These are phyloP conservation scores for Danio aesculapii DNA, from an alignment of 2,797 vertebrate species.

Conservation along the genomic window DNA sequence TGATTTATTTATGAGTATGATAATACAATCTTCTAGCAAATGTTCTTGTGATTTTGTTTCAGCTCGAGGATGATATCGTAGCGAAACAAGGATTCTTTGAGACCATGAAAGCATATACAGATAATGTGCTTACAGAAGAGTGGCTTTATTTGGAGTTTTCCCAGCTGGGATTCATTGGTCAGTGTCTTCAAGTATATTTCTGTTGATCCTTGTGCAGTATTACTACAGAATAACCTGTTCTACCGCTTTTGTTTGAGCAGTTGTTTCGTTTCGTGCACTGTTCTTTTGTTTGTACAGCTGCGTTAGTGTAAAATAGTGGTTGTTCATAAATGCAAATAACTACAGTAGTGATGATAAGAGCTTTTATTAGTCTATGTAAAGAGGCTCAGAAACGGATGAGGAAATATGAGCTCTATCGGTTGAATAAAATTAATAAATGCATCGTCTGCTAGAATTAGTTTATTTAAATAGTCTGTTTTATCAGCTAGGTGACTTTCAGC, in stretches of 20 bases:
- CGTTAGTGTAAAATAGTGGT: not conserved
- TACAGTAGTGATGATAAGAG: not conserved
- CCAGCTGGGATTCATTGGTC: constrained; percentile 92
- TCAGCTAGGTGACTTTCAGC: not conserved
- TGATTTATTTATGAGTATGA: too few relatives aligned
- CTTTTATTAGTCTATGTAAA: not conserved
- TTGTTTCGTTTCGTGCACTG: not conserved
- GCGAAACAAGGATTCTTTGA: constrained; percentile 81
- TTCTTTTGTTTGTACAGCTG: constrained; percentile 4
- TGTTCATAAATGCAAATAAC: not conserved
- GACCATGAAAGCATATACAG: constrained; percentile 77
- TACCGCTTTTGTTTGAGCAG: not conserved
- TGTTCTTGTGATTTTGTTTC: too few relatives aligned
- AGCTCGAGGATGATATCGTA: constrained; percentile 92
- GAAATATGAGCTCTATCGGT: not conserved
- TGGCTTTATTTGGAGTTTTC: constrained; percentile 92
- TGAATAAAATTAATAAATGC: not conserved
- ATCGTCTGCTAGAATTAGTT: not conserved
- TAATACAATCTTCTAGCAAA: too few relatives aligned
- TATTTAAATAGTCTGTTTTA: not conserved
- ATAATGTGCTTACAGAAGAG: constrained; percentile 66
- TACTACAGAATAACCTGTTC: not conserved
- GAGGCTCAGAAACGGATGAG: not conserved
- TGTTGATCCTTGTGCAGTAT: not conserved
- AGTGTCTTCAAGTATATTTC: constrained; percentile 53